A percentile compares a stretch with the other conserved stretches of the same genome.
These are phyloP conservation scores for Gymnobelideus leadbeateri DNA, from an alignment of 2,113 vertebrate species.

Conservation along the genomic window DNA sequence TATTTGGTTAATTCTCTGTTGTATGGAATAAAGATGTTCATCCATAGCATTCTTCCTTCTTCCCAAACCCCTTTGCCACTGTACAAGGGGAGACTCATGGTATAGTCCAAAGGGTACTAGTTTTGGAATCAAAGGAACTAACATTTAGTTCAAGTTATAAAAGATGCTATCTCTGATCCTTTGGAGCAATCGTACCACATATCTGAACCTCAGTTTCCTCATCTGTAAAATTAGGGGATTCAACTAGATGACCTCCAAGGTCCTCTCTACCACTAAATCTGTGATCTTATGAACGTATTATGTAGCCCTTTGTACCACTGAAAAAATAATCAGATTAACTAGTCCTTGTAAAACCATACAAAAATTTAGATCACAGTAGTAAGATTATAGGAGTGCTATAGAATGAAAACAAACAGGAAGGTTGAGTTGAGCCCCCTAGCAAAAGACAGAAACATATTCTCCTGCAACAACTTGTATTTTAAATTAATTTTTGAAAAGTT, in stretches of 20 bases:
- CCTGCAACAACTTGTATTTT: conserved; percentile 19
- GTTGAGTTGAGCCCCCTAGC: not conserved
- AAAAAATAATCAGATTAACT: not conserved
- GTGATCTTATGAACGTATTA: not conserved
- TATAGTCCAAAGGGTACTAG: not conserved
- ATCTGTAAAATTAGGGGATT: not conserved
- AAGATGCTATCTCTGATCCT: not conserved
- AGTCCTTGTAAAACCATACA: not conserved
- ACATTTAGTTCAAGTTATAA: not conserved
- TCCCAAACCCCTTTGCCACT: not conserved
- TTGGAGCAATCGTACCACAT: not conserved
- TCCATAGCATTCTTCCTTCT: not conserved
- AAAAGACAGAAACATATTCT: conserved; percentile 11
- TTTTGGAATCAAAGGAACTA: not conserved
- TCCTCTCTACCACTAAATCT: not conserved
- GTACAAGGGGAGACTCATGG: not conserved
- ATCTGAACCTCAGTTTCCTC: not conserved
- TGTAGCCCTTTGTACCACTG: not conserved
- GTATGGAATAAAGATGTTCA: conserved; percentile 17
- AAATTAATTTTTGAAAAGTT: conserved; percentile 45
- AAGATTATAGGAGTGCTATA: not conserved
- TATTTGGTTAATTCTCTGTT: conserved; percentile 32
- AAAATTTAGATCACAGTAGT: not conserved
- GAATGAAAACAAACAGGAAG: not conserved
- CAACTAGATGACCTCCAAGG: not conserved